These are phyloP conservation scores for Megastigmus dorsalis DNA, from an alignment of 2,888 invertebrate species.

Conservation along the genomic window DNA sequence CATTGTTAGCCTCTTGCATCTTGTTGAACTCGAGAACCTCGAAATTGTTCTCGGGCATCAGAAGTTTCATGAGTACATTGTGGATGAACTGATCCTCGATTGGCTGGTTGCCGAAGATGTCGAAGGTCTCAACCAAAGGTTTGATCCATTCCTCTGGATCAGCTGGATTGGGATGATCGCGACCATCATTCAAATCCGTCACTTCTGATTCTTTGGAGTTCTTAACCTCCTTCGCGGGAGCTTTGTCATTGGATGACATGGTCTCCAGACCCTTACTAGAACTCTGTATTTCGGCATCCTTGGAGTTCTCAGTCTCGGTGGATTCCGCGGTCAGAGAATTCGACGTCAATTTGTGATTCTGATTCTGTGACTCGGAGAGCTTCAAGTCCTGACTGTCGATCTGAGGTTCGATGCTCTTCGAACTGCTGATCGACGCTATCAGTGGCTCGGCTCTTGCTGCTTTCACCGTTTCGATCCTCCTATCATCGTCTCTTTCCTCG, in stretches of 20 bases:
- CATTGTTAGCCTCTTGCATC: slow-evolving; percentile 43
- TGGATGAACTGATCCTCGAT: slow-evolving; percentile 50
- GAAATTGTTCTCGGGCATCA: slow-evolving; percentile 49
- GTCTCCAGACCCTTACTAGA: slow-evolving; percentile 14
- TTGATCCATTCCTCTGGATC: slow-evolving; percentile 53
- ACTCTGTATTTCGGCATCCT: slow-evolving; percentile 33
- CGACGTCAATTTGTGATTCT: slow-evolving; percentile 40
- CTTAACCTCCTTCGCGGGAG: background rate
- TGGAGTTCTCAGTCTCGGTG: slow-evolving; percentile 26
- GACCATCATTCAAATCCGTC: slow-evolving; percentile 40
- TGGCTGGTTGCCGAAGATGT: slow-evolving; percentile 52
- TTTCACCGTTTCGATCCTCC: background rate
- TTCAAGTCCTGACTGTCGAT: slow-evolving; percentile 42
- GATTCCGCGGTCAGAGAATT: slow-evolving; percentile 31
- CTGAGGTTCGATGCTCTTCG: slow-evolving; percentile 18
- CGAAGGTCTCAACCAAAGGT: slow-evolving; percentile 50
- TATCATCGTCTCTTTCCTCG: slow-evolving; percentile 41
- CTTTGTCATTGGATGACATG: background rate
- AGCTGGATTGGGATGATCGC: slow-evolving; percentile 46
- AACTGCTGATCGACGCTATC: background rate
- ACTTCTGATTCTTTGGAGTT: slow-evolving; percentile 12
- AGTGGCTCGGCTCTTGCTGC: slow-evolving; percentile 46
- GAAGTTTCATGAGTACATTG: slow-evolving; percentile 48
- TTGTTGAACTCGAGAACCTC: slow-evolving; percentile 52
- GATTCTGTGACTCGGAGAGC: slow-evolving; percentile 49